Evolutionary conservation across 2,113 vertebrate species (phyloP).

Genomic region (Perccottus glenii): DNA sequence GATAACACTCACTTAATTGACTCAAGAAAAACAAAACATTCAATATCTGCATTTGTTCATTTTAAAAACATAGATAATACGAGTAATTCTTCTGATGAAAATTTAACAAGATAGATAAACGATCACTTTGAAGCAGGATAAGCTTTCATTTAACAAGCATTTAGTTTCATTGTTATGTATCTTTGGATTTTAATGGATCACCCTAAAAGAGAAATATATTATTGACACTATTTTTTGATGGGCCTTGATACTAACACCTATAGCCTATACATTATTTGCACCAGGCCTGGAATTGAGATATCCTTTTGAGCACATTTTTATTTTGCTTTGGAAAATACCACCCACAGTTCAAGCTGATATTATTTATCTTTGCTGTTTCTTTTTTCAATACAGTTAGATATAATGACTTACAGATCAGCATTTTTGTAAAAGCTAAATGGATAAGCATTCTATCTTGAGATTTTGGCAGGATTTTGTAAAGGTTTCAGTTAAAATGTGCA

Average conservation of each 20-base stretch:
- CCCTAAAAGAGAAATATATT: background rate
- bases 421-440: background rate
- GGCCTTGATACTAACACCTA: background rate
- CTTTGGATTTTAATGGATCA: background rate
- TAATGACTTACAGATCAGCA: background rate
- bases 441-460: background rate
- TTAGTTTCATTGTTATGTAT: conserved; percentile 10
- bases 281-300: no score
- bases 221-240: background rate
- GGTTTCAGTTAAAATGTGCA: background rate
- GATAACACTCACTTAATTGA: conserved; percentile 36
- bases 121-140: conserved; percentile 9
- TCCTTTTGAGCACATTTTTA: no score
- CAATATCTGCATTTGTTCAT: conserved; percentile 36
- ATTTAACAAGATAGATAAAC: conserved; percentile 27
- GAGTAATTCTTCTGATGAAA: background rate
- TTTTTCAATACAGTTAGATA: no score
- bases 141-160: conserved; percentile 32
- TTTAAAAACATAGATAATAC: conserved; percentile 28
- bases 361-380: no score
- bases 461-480: no score
- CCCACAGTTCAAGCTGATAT: no score
- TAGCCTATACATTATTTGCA: background rate
- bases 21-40: conserved; percentile 13
- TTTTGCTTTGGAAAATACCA: no score